Base-by-base conservation (phyloP, 2,113 vertebrate genomes). In the Epinephelus fuscoguttatus region DNA sequence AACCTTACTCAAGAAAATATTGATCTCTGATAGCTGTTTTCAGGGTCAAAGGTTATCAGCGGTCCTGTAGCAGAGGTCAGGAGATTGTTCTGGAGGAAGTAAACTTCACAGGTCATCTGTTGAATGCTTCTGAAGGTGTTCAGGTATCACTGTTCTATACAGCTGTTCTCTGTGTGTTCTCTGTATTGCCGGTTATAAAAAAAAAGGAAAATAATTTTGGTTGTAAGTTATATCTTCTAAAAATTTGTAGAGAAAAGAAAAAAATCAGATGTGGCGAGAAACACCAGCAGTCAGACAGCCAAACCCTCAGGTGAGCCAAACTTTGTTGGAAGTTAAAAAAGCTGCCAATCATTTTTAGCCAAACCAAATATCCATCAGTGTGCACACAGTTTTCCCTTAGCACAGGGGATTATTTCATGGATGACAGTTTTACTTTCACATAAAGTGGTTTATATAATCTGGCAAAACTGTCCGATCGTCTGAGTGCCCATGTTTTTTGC, bases 41-140 rank as follows among this genome's bases (percentile, higher is more conserved):
- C 30, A n/a, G 74, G 83, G 86, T 90, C 80, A 88, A 67, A 90
- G 90, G 89, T 92, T 92, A 91, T 90, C 86, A 62, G 60, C 72
- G 21, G 30, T n/a, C 6, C 66, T 76, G 75, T 66, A 60, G 69
- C n/a, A 45, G 59, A 77, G 78, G 88, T 82, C 84, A 79, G 1
- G 57, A 67, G 72, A 66, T 82, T 25, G 25, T 67, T 71, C n/a
- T 55, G 40, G 50, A 82, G 85, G 82, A 89, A 86, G 89, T 84
- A 2, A 67, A 19, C 49, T 63, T 86, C 12, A 23, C 66, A 84
- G 69, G 9, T 84, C 37, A 52, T 47, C 40, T 64, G 30, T 11
- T 82, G n/a, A 56, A 81, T 50, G 70, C 63, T 23, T 69, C n/a
- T 79, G 49, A 21, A 18, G 19, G 50, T 27, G 9, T 9, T 55